Evolutionary conservation across 2,797 vertebrate species (phyloP).

Genomic region (Chlorospingus semifuscus): DNA sequence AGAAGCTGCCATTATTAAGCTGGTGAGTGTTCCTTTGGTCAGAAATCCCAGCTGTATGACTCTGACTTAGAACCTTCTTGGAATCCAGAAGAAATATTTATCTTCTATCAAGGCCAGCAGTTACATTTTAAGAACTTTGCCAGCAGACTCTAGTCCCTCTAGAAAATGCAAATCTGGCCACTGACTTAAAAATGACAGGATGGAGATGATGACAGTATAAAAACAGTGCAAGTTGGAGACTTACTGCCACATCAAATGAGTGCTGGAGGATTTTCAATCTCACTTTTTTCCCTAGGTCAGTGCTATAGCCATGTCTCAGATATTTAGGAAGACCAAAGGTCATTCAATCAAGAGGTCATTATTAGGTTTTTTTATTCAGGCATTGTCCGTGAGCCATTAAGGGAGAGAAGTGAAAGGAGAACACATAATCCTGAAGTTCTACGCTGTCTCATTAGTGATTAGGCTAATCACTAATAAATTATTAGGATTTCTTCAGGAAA

Average conservation of each 20-base stretch:
- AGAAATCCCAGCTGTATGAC: neutral
- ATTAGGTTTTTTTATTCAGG: neutral
- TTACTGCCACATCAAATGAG: neutral
- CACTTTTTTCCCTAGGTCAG: neutral
- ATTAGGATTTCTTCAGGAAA: neutral
- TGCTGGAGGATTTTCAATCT: neutral
- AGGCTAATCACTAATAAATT: neutral
- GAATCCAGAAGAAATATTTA: neutral
- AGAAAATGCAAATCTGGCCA: neutral
- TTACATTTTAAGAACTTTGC: neutral
- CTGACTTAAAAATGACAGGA: neutral
- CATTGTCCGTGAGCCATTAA: neutral
- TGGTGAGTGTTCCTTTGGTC: neutral
- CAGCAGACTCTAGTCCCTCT: neutral
- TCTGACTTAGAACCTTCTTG: neutral
- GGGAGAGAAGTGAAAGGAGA: neutral
- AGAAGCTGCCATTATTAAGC: neutral
- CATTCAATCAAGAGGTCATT: neutral
- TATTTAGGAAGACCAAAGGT: neutral
- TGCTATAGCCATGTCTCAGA: neutral
- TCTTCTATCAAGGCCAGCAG: neutral
- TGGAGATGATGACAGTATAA: neutral
- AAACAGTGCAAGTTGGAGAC: neutral
- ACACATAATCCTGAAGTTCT: neutral
- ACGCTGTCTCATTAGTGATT: neutral